Base-by-base conservation (phyloP, 2,113 vertebrate species). In the Amphilophus citrinellus region DNA sequence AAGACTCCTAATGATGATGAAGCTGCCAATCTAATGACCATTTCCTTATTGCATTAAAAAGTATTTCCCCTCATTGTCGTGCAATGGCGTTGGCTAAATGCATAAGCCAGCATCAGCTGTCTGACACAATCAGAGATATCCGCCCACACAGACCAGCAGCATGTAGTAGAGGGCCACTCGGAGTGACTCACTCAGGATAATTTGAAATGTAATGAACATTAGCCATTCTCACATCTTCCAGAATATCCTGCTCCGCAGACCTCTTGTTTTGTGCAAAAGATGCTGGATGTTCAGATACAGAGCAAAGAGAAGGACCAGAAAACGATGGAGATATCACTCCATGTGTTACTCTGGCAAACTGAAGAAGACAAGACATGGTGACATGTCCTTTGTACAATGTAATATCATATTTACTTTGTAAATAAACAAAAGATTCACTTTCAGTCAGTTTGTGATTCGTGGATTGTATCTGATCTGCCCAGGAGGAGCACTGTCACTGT, bases 11-110 rank as follows among this genome's bases (percentile, higher is more conserved):
- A 90, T 88, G 81, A 90, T 90, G 85, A 91, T 88, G 86, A 88
- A 87, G 83, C 80, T 77, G 80, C 82, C 62, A 68, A 88, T 63
- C 84, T 92, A 93, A 91, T 89, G 86, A 88, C 63, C 83, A 77
- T 90, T 84, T 90, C 89, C 89, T 61, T 10, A 50, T 83, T 87
- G 87, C 92, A 89, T 91, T 92, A 84, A 77, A 86, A 77, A 89
- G 80, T 63, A 89, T 83, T 91, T 92, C 86, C 82, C 85, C 73
- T 87, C 76, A 83, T 79, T 82, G 80, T 88, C 84, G 61, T 50
- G 73, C 84, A 79, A 53, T 60, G 77, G 85, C 79, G 4, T 76
- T 42, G 5, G 61, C 57, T 79, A 79, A 88, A 88, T 59, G 83
- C 77, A 82, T 63, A 83, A 87, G 83, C 73, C 88, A 66, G 65